phyloP scores from a whole-genome alignment of 1,140 invertebrate species.

The Drosophila sturtevanti region DNA sequence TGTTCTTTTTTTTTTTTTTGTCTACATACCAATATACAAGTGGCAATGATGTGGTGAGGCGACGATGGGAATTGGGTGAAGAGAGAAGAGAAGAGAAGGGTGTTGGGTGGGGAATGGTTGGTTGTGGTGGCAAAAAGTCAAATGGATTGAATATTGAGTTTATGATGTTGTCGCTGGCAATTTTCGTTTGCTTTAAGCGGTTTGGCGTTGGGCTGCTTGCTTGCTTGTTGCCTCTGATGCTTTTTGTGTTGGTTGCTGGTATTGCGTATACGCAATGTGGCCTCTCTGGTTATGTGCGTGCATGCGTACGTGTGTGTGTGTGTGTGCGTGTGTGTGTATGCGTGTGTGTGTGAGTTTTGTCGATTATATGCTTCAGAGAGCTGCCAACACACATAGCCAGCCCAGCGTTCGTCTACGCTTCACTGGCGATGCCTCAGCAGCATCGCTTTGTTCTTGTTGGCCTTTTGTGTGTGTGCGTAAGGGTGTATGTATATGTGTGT shows the following conservation, averaged over 20 bases:
- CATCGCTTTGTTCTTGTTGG: conserved; percentile 38
- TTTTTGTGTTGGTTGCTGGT: conserved; percentile 51
- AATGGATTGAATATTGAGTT: conserved; percentile 81
- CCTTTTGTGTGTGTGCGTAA: conserved; percentile 8
- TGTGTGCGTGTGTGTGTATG: background rate
- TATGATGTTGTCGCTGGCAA: conserved; percentile 80
- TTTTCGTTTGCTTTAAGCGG: conserved; percentile 79
- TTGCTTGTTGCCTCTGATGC: conserved; percentile 27
- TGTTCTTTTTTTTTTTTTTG: too few relatives aligned
- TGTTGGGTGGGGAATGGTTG: too few relatives aligned
- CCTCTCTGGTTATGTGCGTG: background rate
- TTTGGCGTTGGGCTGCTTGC: conserved; percentile 47
- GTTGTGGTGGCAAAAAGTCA: conserved; percentile 64
- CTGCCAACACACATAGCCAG: conserved; percentile 67
- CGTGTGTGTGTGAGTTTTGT: conserved; percentile 48
- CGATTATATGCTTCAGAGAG: conserved; percentile 77
- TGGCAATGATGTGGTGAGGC: conserved; percentile 1
- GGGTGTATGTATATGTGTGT: conserved; percentile 8
- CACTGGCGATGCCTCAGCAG: conserved; percentile 33
- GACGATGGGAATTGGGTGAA: too few relatives aligned
- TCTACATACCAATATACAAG: background rate
- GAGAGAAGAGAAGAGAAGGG: too few relatives aligned
- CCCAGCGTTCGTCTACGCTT: conserved; percentile 35
- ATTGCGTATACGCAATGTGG: conserved; percentile 51
- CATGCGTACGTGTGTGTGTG: conserved; percentile 2